A percentile compares a stretch with the other conserved stretches of the same genome.
Evolutionary conservation across 2,797 vertebrate species (phyloP).

Genomic region (Sus cebifrons): DNA sequence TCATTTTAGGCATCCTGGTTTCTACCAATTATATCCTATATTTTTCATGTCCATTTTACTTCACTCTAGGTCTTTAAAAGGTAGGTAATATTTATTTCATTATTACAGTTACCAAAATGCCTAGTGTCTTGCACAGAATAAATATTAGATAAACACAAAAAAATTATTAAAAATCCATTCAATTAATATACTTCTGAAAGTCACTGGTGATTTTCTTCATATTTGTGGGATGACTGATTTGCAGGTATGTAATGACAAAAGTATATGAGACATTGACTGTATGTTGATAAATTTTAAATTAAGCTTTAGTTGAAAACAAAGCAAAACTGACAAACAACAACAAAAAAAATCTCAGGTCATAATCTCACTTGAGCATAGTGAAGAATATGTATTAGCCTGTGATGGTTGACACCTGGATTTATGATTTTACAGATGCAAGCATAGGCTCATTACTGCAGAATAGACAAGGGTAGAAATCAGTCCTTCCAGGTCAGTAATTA

Average conservation of each 20-base stretch:
- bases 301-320: background rate
- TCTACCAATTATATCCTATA: background rate
- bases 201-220: background rate
- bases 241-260: background rate
- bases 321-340: background rate
- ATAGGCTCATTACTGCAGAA: background rate
- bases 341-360: background rate
- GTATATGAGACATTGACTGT: background rate
- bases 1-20: background rate
- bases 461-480: background rate
- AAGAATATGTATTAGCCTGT: background rate
- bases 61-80: background rate
- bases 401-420: background rate
- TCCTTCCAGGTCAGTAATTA: background rate
- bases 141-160: slow-evolving; percentile 18
- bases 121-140: background rate
- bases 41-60: background rate
- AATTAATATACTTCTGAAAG: background rate
- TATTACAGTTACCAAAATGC: background rate
- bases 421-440: background rate
- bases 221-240: slow-evolving; percentile 13
- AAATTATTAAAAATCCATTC: slow-evolving; percentile 22
- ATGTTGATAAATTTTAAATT: background rate
- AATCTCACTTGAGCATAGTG: background rate
- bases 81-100: background rate